phyloP scores from a whole-genome alignment of 2,888 invertebrate genomes.

The Dolichomitus sp. region DNA sequence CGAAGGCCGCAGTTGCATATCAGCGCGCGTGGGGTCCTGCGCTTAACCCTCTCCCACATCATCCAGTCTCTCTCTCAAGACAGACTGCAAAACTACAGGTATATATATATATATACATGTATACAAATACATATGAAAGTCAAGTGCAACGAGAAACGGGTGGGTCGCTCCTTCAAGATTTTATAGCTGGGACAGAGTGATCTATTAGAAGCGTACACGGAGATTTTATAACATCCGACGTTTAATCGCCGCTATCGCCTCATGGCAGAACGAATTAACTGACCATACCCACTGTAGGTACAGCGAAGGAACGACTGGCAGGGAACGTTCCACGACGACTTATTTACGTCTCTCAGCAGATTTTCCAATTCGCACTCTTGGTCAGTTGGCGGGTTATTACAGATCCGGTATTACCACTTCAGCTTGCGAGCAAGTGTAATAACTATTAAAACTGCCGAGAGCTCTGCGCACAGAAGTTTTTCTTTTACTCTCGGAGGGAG shows the following conservation, averaged over 20 bases:
- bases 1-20: constrained; percentile 57
- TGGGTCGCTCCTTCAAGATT: constrained; percentile 41
- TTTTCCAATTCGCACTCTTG: constrained; percentile 56
- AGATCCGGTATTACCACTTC: constrained; percentile 63
- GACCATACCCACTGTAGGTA: constrained; percentile 24
- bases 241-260: constrained; percentile 57
- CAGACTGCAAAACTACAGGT: constrained; percentile 8
- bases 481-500: constrained; percentile 1
- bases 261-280: constrained; percentile 54
- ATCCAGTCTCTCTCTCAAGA: constrained; percentile 10
- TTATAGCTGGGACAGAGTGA: constrained; percentile 40
- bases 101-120: background rate
- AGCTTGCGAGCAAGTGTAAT: constrained; percentile 47
- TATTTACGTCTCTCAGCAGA: constrained; percentile 62
- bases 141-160: constrained; percentile 54
- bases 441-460: constrained; percentile 62
- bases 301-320: constrained; percentile 1
- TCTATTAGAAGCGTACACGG: constrained; percentile 43
- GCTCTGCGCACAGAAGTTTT: constrained; percentile 13
- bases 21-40: constrained; percentile 62
- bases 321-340: constrained; percentile 48
- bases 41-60: constrained; percentile 24
- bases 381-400: constrained; percentile 48
- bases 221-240: constrained; percentile 57
- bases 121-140: background rate